A percentile compares a stretch with the other conserved stretches of the same genome.
Conservation (phyloP, 1,140 invertebrate genomes). For the Dendrolimus kikuchii region DNA sequence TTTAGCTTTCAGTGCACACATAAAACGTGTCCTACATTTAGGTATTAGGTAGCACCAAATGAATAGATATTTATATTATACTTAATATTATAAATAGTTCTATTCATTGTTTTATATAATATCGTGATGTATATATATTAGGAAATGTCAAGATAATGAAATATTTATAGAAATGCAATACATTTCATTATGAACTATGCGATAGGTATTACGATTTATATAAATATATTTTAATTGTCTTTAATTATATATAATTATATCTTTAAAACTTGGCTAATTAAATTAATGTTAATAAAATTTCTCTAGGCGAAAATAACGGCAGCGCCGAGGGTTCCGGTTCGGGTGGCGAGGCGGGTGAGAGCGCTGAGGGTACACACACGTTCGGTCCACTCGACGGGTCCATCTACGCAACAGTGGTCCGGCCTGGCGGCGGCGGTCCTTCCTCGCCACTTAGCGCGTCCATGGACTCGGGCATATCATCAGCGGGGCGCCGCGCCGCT, state of each 20-base stretch:
- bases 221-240: neutral
- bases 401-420: constrained; percentile 86
- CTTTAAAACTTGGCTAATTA: neutral
- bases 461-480: constrained; percentile 89
- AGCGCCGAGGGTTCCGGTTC: constrained; percentile 80
- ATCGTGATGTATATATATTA: no score
- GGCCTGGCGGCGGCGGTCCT: constrained; percentile 69
- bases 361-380: constrained; percentile 75
- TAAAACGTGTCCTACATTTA: no score
- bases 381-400: constrained; percentile 90
- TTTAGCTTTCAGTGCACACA: no score
- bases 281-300: constrained; percentile 7
- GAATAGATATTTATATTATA: no score
- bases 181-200: no score
- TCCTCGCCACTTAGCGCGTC: constrained; percentile 84
- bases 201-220: no score
- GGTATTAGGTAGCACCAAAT: no score
- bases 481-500: constrained; percentile 74
- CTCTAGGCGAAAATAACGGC: constrained; percentile 63
- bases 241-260: neutral
- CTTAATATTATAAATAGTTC: no score
- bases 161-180: no score
- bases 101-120: no score
- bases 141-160: no score
- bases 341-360: constrained; percentile 75